Evolutionary conservation across 2,888 invertebrate species (phyloP).

Genomic region (Acleris emargana): DNA sequence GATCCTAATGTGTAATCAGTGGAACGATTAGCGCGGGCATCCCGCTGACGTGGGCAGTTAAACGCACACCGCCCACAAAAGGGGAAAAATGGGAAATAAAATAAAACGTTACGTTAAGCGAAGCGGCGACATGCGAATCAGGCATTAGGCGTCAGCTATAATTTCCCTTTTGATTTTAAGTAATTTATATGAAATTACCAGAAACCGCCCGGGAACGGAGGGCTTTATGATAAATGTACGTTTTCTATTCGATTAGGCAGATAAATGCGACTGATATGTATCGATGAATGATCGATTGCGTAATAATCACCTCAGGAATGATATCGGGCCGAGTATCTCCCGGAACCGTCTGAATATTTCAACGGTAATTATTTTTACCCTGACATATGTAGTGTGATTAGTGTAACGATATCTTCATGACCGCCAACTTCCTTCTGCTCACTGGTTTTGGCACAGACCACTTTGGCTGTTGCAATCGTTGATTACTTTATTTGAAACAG

Average conservation of each 20-base stretch:
- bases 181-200: constrained; percentile 78
- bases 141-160: constrained; percentile 69
- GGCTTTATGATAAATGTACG: constrained; percentile 68
- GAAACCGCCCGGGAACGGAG: constrained; percentile 59
- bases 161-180: constrained; percentile 82
- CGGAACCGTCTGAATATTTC: constrained; percentile 31
- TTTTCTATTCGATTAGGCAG: constrained; percentile 74
- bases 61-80: constrained; percentile 69
- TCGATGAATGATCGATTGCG: constrained; percentile 68
- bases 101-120: constrained; percentile 73
- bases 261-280: constrained; percentile 63
- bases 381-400: constrained; percentile 17
- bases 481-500: too few species aligned
- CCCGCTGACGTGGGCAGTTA: constrained; percentile 70
- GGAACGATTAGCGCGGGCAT: constrained; percentile 63
- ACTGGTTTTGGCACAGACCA: neutral
- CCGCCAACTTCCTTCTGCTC: neutral
- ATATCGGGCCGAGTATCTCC: constrained; percentile 35
- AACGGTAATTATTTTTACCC: constrained; percentile 20
- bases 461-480: too few species aligned
- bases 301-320: constrained; percentile 55
- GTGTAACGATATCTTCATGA: neutral
- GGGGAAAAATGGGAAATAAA: constrained; percentile 63
- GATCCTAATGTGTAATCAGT: constrained; percentile 58
- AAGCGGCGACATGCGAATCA: constrained; percentile 76